Conservation (phyloP, 2,888 invertebrate genomes). For the Hyposoter didymator region DNA sequence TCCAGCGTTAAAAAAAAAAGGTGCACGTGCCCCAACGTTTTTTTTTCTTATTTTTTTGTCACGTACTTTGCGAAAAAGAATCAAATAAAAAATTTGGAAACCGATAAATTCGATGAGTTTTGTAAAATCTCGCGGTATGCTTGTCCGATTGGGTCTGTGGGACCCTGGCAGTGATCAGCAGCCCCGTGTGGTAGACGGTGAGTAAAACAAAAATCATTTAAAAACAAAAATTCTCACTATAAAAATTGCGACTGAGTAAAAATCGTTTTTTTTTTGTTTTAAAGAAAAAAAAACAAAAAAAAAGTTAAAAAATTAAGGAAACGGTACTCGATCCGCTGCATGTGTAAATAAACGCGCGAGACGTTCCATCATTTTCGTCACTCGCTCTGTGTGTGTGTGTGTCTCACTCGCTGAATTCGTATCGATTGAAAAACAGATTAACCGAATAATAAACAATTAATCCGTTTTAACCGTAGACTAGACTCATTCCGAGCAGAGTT, state of each 20-base stretch:
- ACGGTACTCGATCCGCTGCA: conserved; percentile 9
- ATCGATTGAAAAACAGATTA: conserved; percentile 27
- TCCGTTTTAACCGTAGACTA: conserved; percentile 77
- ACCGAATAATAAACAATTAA: conserved; percentile 57
- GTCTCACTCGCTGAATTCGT: conserved; percentile 8
- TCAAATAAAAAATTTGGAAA: not conserved
- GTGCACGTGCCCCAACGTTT: not conserved
- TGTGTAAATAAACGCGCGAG: not conserved
- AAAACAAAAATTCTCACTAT: conserved; percentile 31
- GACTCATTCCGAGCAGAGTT: conserved; percentile 72
- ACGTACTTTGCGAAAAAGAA: not conserved
- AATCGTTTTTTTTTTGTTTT: too few relatives aligned
- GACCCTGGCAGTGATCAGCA: conserved; percentile 31
- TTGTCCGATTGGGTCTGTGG: conserved; percentile 10
- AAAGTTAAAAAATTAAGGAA: conserved; percentile 7
- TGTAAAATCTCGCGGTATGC: not conserved
- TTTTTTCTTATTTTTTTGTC: not conserved
- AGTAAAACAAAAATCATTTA: conserved; percentile 21
- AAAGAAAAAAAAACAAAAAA: not conserved
- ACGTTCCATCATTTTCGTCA: not conserved
- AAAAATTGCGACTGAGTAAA: conserved; percentile 6
- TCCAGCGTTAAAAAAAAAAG: not conserved
- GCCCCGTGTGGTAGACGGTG: conserved; percentile 5
- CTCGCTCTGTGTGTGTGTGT: too few relatives aligned
- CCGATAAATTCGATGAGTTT: not conserved